Base-by-base conservation (phyloP, 1,140 invertebrate species). In the Tetraneura akinire region DNA sequence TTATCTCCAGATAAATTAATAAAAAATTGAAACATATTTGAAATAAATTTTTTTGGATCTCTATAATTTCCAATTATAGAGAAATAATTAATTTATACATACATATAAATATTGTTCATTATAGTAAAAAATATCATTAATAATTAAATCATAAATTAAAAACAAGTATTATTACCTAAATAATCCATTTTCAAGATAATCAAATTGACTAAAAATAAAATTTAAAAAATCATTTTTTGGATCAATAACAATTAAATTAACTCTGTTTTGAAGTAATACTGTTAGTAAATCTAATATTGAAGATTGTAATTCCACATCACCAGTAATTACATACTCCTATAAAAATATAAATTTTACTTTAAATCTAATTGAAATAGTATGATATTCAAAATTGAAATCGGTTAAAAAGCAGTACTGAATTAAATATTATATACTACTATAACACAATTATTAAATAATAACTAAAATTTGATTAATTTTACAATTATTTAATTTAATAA, bases 141-240 rank as follows among this genome's bases (percentile, higher is more conserved):
- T n/a, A 3, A 62, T 51, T 47, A n/a, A 21, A 62, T 62, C 26
- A 29, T 16, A 32, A 82, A 62, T 9, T 21, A 60, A 49, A 47
- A 78, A 81, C 57, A 47, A 37, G n/a, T 70, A 80, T 68, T 26
- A 71, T 55, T 88, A 92, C 89, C 88, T 88, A 82, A 62, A 42
- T n/a, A 78, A 45, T 23, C 74, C 74, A 78, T 47, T 78, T 62
- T 78, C 74, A 26, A 78, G 74, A 29, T 47, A 78, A 49, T 78
- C 53, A 62, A 78, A 78, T 45, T 78, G 74, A 18, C 53, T 78
- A n/a, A 78, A 78, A 42, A 78, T 26, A 21, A 62, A 78, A 18
- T 78, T 78, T 4, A 78, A 78, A 78, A 78, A 78, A 6, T 78
- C 74, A 23, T 78, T 55, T 78, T 78, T 78, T n/a, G 74, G 55